These are phyloP conservation scores for Erebia ligea DNA, from an alignment of 2,888 invertebrate species.

Conservation along the genomic window DNA sequence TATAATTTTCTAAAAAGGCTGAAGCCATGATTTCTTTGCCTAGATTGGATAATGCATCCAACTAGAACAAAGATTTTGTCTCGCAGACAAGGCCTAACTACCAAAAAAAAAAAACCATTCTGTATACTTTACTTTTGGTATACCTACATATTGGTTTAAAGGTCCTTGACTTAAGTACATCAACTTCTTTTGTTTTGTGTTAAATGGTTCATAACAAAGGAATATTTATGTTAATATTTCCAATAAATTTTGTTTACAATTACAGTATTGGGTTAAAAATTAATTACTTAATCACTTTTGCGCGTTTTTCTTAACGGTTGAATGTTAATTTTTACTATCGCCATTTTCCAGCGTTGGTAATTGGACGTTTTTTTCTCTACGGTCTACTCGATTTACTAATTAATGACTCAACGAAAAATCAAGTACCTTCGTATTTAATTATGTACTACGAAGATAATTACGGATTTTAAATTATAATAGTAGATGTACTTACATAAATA, in stretches of 20 bases:
- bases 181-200: background rate
- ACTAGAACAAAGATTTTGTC: too few relatives aligned
- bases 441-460: too few relatives aligned
- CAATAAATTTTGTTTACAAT: background rate
- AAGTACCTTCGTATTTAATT: background rate
- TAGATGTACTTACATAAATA: too few relatives aligned
- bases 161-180: too few relatives aligned
- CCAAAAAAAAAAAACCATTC: too few relatives aligned
- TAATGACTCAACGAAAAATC: background rate
- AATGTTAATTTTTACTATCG: slow-evolving; percentile 10
- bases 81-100: too few relatives aligned
- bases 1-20: too few relatives aligned
- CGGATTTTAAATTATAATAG: too few relatives aligned
- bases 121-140: background rate
- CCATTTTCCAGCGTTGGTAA: background rate
- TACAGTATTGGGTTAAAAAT: background rate
- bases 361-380: background rate
- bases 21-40: too few relatives aligned
- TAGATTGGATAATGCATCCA: too few relatives aligned
- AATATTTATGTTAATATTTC: background rate
- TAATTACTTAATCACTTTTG: background rate
- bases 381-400: background rate
- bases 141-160: too few relatives aligned
- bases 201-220: background rate
- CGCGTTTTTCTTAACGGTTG: background rate